Conservation (phyloP, 2,888 invertebrate species). For the Adelognathus sp. region DNA sequence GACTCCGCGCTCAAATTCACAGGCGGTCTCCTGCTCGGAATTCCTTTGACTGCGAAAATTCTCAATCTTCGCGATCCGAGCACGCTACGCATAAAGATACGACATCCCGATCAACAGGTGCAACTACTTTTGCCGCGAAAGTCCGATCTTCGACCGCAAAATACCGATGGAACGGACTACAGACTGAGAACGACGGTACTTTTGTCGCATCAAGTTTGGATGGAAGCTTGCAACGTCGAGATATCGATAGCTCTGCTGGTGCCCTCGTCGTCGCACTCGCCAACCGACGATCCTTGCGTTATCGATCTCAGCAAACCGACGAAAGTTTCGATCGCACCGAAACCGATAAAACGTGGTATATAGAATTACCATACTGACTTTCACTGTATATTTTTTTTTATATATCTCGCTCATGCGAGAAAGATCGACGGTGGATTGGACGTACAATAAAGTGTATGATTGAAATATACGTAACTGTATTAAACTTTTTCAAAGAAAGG, state of each 20-base stretch:
- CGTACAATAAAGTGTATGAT: neutral
- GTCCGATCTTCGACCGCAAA: constrained; percentile 87
- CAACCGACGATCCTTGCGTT: constrained; percentile 83
- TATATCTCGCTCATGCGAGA: no score
- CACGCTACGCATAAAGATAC: constrained; percentile 91
- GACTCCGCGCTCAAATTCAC: constrained; percentile 94
- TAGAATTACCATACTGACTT: constrained; percentile 72
- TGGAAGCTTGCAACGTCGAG: constrained; percentile 94
- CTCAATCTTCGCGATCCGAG: constrained; percentile 89
- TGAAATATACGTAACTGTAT: constrained; percentile 26
- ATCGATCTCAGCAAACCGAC: constrained; percentile 93
- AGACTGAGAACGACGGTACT: constrained; percentile 92
- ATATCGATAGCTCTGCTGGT: constrained; percentile 92
- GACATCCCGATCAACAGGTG: constrained; percentile 95
- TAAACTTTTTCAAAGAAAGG: constrained; percentile 34
- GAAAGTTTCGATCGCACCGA: constrained; percentile 93
- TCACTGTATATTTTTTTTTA: constrained; percentile 28
- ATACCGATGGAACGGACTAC: constrained; percentile 84
- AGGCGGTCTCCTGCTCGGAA: constrained; percentile 94
- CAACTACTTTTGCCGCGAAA: constrained; percentile 91
- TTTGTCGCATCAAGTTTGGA: constrained; percentile 96
- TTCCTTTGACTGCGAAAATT: constrained; percentile 94
- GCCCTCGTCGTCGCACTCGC: constrained; percentile 82
- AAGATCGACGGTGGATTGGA: neutral
- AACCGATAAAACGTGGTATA: constrained; percentile 92